Conservation (phyloP, 1,140 invertebrate species). For the Apis cerana region DNA sequence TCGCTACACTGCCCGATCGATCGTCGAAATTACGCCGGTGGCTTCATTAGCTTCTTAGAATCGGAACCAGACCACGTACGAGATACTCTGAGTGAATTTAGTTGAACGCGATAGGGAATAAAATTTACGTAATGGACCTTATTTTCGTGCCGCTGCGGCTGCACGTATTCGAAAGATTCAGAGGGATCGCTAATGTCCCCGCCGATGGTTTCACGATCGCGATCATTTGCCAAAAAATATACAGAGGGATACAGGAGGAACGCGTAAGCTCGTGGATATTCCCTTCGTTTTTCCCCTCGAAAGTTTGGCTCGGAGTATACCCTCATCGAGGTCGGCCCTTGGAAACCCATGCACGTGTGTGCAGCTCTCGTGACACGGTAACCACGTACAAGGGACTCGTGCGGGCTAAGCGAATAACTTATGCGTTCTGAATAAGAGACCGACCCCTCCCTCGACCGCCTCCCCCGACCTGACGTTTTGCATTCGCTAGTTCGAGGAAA, state of each 20-base stretch:
- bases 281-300: background rate
- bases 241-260: background rate
- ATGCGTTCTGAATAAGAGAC: slow-evolving; percentile 65
- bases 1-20: background rate
- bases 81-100: slow-evolving; percentile 1
- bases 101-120: background rate
- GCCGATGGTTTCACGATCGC: slow-evolving; percentile 27
- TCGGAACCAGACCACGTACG: slow-evolving; percentile 6
- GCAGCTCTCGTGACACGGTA: slow-evolving; percentile 59
- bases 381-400: slow-evolving; percentile 53
- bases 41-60: background rate
- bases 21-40: slow-evolving; percentile 7
- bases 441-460: background rate
- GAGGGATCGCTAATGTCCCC: slow-evolving; percentile 24
- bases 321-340: background rate
- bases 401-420: slow-evolving; percentile 64
- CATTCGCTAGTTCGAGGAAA: slow-evolving; percentile 32
- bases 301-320: background rate
- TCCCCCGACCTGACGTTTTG: slow-evolving; percentile 35
- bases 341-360: slow-evolving; percentile 60
- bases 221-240: slow-evolving; percentile 45
- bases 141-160: slow-evolving; percentile 6
- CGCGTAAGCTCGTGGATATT: slow-evolving; percentile 8
- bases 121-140: slow-evolving; percentile 48
- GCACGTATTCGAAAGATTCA: background rate